Evolutionary conservation across 1,140 invertebrate genomes (phyloP), one percentile per base, ranked within the genome.

Genomic region (Mycetomoellerius zeteki): DNA sequence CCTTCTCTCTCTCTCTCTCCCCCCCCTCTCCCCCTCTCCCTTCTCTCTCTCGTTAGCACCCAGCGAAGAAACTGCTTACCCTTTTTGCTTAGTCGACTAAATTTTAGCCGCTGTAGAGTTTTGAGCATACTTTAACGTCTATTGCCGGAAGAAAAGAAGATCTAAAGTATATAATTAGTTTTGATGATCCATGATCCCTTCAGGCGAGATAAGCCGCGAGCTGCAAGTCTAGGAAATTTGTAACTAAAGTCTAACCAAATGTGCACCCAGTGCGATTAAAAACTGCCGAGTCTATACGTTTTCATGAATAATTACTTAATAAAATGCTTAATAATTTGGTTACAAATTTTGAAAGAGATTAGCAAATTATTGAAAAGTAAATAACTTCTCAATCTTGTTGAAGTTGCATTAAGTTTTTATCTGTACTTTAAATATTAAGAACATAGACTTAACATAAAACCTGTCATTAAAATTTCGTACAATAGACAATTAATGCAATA

Each of bases 21-120:
- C n/a, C n/a, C n/a, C n/a, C n/a, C 47, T 12, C 43, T 47, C 24
- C 27, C 14, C 21, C 10, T 8, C 6, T 3, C 27, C 19, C 2
- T 24, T 37, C 81, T 24, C 19, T 54, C 33, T 50, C 56, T 50
- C 43, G 72, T 67, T 27, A 21, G 58, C 47, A 78, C 8, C 71
- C 56, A 64, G 27, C 24, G 58, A 86, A 90, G 86, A 90, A 90
- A 90, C 88, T 86, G 76, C 89, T 89, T 85, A 47, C 62, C 50
- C 87, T 90, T 90, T 90, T 90, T 80, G 77, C 88, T 89, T 89
- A 77, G 71, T 87, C 77, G 65, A 64, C 88, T 87, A 90, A 43
- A 90, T 90, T 87, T 84, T 62, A 78, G 43, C 24, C 77, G 85
- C 12, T 30, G 73, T n/a, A 65, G 65, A 71, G 21, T 50, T 78